These are phyloP conservation scores for Alloscopus bannaensis DNA, from an alignment of 2,888 invertebrate genomes.

Conservation along the genomic window DNA sequence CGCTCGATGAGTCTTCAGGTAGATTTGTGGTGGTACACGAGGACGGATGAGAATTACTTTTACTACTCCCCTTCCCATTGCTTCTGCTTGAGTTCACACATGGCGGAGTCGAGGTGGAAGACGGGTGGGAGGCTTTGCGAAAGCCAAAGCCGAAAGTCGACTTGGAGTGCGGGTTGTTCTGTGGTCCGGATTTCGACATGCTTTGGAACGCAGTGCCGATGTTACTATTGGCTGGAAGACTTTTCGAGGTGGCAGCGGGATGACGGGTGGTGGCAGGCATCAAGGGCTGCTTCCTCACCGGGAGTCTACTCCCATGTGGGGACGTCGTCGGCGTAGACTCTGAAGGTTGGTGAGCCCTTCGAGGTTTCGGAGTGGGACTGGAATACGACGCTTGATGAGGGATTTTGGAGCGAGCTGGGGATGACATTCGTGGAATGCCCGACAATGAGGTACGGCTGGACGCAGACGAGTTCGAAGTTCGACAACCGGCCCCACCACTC, in stretches of 20 bases:
- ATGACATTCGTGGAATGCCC: constrained; percentile 55
- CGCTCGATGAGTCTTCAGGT: constrained; percentile 31
- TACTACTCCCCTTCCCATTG: background rate
- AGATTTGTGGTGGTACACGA: constrained; percentile 27
- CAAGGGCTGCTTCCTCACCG: constrained; percentile 49
- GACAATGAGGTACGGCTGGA: constrained; percentile 37
- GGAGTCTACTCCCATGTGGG: constrained; percentile 50
- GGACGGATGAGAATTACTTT: constrained; percentile 28
- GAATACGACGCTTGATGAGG: constrained; percentile 50
- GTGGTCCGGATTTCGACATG: constrained; percentile 41
- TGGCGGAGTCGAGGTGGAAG: background rate
- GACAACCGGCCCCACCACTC: constrained; percentile 26
- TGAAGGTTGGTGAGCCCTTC: constrained; percentile 21
- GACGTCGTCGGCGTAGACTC: constrained; percentile 18
- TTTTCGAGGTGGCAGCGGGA: constrained; percentile 61
- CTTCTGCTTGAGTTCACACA: constrained; percentile 36
- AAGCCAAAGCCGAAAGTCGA: constrained; percentile 51
- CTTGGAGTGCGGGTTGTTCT: constrained; percentile 52
- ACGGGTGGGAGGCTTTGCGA: constrained; percentile 10
- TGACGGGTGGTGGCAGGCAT: constrained; percentile 30
- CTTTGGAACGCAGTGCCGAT: constrained; percentile 49
- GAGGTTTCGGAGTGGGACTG: constrained; percentile 42
- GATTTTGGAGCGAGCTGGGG: constrained; percentile 50
- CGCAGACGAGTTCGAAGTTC: constrained; percentile 22
- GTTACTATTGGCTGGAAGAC: constrained; percentile 60